Evolutionary conservation across 2,888 invertebrate species (phyloP), one percentile per base, ranked within the genome.

Genomic region (Cataglyphis altisquamis): DNA sequence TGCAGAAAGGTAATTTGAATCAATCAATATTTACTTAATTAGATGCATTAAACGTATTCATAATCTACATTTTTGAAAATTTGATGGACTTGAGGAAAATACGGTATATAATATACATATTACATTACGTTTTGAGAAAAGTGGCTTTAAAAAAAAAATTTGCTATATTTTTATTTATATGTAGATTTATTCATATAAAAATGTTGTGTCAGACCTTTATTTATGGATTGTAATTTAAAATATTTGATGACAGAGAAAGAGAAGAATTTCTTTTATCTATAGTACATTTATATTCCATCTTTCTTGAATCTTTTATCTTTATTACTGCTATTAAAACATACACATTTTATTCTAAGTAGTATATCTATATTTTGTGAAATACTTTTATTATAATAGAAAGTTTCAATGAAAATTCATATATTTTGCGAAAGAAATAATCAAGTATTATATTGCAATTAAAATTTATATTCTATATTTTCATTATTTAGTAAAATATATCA

Each of bases 101-200:
- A 1, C 1, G 2, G 6, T 8, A 8, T 74, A n/a, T n/a, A n/a
- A 39, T 10, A 1, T 21, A 39, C 1, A n/a, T 52, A n/a, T 52
- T n/a, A 52, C 15, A 12, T 41, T 8, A n/a, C 4, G 18, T 78
- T 21, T 62, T 8, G 21, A 21, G 41, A 32, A 36, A 25, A 60
- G 3, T 3, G 9, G 4, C 18, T 18, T 60, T 18, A 6, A 32
- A 32, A 32, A 12, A 12, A 21, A 55, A 45, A 48, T 45, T 55
- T 29, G n/a, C 67, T 29, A 21, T 3, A 32, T 60, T 70, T 70
- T 62, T 70, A 60, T 68, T 78, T 36, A 36, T 36, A 70, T 78
- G 70, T 45, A 70, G 10, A 60, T 32, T 77, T 77, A 77, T 68
- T 68, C 29, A 29, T 68, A 68, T 21, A 29, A 3, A 45, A 41